These are phyloP conservation scores for Idaea straminata DNA, from an alignment of 2,888 invertebrate genomes.

Conservation along the genomic window DNA sequence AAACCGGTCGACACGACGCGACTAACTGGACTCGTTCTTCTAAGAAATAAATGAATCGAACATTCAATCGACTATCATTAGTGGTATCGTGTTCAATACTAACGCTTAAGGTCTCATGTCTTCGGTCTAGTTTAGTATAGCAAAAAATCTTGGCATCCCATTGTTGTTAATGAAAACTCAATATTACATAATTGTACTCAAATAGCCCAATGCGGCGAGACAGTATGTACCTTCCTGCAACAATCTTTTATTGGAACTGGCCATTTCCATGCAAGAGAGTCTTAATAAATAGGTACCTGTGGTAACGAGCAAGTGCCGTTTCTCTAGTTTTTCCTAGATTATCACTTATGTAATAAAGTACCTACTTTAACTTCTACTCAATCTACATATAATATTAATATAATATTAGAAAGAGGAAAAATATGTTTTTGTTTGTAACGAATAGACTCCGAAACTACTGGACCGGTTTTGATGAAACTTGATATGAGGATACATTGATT, in stretches of 20 bases:
- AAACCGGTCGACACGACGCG: constrained; percentile 13
- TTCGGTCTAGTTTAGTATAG: constrained; percentile 25
- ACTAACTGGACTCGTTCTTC: constrained; percentile 18
- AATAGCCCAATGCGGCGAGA: constrained; percentile 20
- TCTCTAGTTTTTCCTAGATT: background rate
- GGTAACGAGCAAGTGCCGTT: background rate
- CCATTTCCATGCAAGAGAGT: background rate
- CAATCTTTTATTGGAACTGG: background rate
- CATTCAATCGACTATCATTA: constrained; percentile 21
- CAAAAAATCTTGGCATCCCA: constrained; percentile 29
- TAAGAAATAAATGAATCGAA: constrained; percentile 23
- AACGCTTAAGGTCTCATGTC: constrained; percentile 15
- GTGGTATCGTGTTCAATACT: constrained; percentile 12
- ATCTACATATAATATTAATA: no score
- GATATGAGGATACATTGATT: no score
- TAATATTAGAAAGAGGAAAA: no score
- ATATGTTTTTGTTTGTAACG: no score
- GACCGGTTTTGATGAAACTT: no score
- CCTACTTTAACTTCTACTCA: no score
- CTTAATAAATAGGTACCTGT: background rate
- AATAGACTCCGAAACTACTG: no score
- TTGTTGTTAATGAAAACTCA: constrained; percentile 30
- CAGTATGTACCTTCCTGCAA: background rate
- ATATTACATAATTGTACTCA: constrained; percentile 28
- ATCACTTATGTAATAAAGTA: no score